Conservation (phyloP, 2,113 vertebrate species). For the Damaliscus lunatus region DNA sequence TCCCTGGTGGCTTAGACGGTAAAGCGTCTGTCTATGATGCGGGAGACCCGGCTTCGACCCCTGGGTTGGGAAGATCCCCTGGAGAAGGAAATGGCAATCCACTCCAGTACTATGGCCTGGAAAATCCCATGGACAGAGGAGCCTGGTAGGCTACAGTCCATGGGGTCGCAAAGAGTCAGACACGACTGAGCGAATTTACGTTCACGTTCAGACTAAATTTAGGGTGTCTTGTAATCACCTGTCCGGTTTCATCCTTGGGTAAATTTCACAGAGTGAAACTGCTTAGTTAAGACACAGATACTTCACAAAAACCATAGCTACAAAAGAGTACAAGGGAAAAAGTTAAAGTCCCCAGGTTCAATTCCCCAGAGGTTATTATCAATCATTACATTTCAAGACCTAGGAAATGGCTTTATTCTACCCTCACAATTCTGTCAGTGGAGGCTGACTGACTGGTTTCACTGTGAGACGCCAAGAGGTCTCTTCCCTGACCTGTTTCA, state of each 20-base stretch:
- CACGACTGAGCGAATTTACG: too few species aligned
- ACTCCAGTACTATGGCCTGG: too few species aligned
- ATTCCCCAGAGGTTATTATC: not conserved
- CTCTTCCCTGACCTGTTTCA: not conserved
- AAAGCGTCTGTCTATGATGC: too few species aligned
- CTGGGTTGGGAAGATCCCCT: too few species aligned
- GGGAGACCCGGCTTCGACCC: too few species aligned
- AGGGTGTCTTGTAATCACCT: not conserved
- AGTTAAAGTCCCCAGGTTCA: not conserved
- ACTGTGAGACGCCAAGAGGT: not conserved
- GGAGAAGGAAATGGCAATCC: too few species aligned
- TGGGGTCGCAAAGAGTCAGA: too few species aligned
- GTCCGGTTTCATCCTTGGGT: not conserved
- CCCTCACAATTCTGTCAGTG: not conserved
- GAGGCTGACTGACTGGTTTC: not conserved
- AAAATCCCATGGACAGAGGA: too few species aligned
- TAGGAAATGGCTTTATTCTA: not conserved
- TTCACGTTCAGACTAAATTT: not conserved
- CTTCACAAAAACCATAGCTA: not conserved
- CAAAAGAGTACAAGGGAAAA: not conserved
- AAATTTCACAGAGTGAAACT: not conserved
- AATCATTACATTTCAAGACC: not conserved
- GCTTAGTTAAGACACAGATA: not conserved
- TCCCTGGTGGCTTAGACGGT: too few species aligned
- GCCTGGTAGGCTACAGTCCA: too few species aligned